Conservation (phyloP, 1,140 invertebrate genomes). For the Coptotermes formosanus region DNA sequence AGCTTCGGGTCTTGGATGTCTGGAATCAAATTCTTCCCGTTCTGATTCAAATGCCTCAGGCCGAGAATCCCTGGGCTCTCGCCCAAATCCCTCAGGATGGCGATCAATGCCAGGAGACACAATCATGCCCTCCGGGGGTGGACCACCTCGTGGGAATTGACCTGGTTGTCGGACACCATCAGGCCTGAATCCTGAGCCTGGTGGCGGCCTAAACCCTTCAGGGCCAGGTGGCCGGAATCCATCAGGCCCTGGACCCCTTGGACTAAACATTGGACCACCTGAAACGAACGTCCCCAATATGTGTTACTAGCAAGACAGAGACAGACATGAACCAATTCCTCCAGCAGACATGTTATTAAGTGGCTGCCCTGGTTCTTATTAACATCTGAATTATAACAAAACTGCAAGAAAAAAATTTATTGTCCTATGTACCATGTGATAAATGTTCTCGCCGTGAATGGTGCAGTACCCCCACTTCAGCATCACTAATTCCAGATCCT, state of each 20-base stretch:
- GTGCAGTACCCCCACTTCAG: too few relatives aligned
- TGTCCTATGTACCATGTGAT: too few relatives aligned
- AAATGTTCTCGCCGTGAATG: too few relatives aligned
- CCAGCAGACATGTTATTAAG: too few relatives aligned
- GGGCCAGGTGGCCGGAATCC: slow-evolving; percentile 40
- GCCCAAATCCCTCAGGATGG: slow-evolving; percentile 5
- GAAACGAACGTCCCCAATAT: neutral
- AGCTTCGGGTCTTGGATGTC: slow-evolving; percentile 12
- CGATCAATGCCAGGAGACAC: slow-evolving; percentile 15
- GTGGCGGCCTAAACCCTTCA: slow-evolving; percentile 42
- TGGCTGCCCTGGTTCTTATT: too few relatives aligned
- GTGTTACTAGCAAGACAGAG: neutral
- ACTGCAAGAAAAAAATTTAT: too few relatives aligned
- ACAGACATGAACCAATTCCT: too few relatives aligned
- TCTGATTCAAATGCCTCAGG: slow-evolving; percentile 26
- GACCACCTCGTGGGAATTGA: slow-evolving; percentile 14
- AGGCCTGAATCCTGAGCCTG: slow-evolving; percentile 27
- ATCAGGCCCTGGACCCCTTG: slow-evolving; percentile 39
- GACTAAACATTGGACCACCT: slow-evolving; percentile 18
- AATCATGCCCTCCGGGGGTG: slow-evolving; percentile 27
- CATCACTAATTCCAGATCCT: too few relatives aligned
- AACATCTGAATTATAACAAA: too few relatives aligned
- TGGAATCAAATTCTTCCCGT: neutral
- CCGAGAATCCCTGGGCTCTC: neutral
- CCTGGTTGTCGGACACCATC: slow-evolving; percentile 21